phyloP scores from a whole-genome alignment of 1,140 invertebrate genomes.

The Zaprionus tsacasi region DNA sequence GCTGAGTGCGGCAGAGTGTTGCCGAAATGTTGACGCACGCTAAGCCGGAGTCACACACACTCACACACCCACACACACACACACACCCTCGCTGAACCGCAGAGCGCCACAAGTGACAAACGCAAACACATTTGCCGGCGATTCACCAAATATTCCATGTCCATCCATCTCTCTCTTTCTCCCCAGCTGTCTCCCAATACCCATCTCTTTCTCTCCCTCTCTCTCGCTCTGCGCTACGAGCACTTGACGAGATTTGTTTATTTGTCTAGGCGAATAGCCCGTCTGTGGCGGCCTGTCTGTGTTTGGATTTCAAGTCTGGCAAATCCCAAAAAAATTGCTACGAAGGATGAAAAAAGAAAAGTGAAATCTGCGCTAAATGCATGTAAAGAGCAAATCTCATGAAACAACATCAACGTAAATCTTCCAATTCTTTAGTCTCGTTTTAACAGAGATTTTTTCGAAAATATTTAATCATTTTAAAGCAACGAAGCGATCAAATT shows the following conservation, averaged over 20 bases:
- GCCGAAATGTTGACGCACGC: constrained; percentile 77
- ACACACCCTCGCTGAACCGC: constrained; percentile 50
- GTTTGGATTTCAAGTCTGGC: constrained; percentile 76
- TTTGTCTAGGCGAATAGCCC: constrained; percentile 74
- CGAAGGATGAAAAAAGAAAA: constrained; percentile 5
- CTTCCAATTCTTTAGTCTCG: constrained; percentile 54
- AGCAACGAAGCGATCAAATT: background rate
- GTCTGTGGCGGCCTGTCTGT: constrained; percentile 73
- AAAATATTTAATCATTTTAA: constrained; percentile 19
- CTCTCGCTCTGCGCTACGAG: constrained; percentile 33
- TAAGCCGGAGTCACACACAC: constrained; percentile 53
- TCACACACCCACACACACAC: constrained; percentile 53
- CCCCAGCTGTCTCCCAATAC: background rate
- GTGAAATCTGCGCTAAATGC: constrained; percentile 19
- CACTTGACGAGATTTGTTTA: constrained; percentile 81
- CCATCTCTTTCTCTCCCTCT: background rate
- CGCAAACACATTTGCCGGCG: constrained; percentile 76
- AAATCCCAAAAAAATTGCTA: constrained; percentile 48
- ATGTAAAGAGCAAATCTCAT: constrained; percentile 62
- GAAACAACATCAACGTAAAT: constrained; percentile 66
- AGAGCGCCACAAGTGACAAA: constrained; percentile 75
- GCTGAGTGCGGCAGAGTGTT: constrained; percentile 58
- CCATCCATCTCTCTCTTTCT: constrained; percentile 31
- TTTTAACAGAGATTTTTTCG: constrained; percentile 31
- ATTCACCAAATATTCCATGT: constrained; percentile 58